Percentiles rank a stretch among this genome's conserved stretches.
These are phyloP conservation scores for Gari tellinella DNA, from an alignment of 2,888 invertebrate genomes.

Conservation along the genomic window DNA sequence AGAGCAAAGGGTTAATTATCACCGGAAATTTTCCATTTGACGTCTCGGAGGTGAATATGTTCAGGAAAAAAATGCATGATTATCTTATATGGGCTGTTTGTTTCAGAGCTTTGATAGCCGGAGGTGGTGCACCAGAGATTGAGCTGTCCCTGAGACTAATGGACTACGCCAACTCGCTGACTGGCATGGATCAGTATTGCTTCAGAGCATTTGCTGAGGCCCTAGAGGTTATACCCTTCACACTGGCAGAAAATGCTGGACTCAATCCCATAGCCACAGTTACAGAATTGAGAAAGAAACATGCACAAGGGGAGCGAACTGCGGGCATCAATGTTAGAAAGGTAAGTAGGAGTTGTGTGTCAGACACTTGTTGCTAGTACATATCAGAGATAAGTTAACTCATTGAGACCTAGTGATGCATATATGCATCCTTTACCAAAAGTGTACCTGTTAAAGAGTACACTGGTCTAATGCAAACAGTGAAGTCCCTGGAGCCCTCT, in stretches of 20 bases:
- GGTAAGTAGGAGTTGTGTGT: conserved; percentile 79
- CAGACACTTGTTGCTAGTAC: too few relatives aligned
- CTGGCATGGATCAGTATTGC: conserved; percentile 97
- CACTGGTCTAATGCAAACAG: too few relatives aligned
- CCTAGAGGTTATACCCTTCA: conserved; percentile 96
- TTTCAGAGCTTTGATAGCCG: conserved; percentile 92
- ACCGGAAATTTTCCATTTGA: too few relatives aligned
- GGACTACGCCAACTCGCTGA: conserved; percentile 91
- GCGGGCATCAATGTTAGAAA: conserved; percentile 97
- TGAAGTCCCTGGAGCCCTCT: too few relatives aligned
- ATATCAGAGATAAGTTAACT: too few relatives aligned
- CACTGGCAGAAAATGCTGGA: conserved; percentile 96
- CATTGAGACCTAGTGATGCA: too few relatives aligned
- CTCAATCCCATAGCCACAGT: conserved; percentile 97
- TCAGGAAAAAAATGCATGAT: too few relatives aligned
- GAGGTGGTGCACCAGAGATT: conserved; percentile 99
- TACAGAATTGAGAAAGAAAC: conserved; percentile 97
- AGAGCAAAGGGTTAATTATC: too few relatives aligned
- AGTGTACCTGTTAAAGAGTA: too few relatives aligned
- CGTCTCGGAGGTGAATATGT: too few relatives aligned
- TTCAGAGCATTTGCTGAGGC: conserved; percentile 98
- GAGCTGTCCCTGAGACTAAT: conserved; percentile 94
- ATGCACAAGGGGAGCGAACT: conserved; percentile 93
- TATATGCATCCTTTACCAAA: too few relatives aligned
- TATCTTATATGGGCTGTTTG: too few relatives aligned